phyloP scores from a whole-genome alignment of 2,888 invertebrate species.

The Horisme vitalbata region DNA sequence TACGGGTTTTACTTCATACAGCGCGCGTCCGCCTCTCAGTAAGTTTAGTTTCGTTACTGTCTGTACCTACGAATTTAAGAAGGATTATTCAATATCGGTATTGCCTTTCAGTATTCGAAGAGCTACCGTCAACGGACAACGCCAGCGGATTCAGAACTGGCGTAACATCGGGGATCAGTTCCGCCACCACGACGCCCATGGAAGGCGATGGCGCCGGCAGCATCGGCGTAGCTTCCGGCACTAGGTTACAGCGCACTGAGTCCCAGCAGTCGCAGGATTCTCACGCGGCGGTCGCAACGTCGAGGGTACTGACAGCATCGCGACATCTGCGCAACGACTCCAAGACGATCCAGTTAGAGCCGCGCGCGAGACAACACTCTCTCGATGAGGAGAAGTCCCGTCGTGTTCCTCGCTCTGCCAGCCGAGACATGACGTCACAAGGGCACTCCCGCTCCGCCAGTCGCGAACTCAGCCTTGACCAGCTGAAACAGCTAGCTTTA shows the following conservation, averaged over 20 bases:
- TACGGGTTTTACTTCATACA: too few relatives aligned
- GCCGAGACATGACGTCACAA: conserved; percentile 63
- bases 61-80: too few relatives aligned
- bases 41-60: too few relatives aligned
- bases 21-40: too few relatives aligned
- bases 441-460: conserved; percentile 81
- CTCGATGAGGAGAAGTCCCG: conserved; percentile 49
- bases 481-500: conserved; percentile 70
- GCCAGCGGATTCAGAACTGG: conserved; percentile 74
- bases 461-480: conserved; percentile 74
- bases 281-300: conserved; percentile 45
- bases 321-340: conserved; percentile 84
- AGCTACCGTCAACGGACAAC: conserved; percentile 84
- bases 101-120: conserved; percentile 86
- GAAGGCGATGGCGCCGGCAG: conserved; percentile 42
- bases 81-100: not conserved
- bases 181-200: conserved; percentile 65
- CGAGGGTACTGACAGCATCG: conserved; percentile 77
- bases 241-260: conserved; percentile 66
- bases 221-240: conserved; percentile 30
- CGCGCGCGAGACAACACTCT: conserved; percentile 74
- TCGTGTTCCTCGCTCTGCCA: conserved; percentile 60
- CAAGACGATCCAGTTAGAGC: conserved; percentile 85
- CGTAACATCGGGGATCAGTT: conserved; percentile 65
- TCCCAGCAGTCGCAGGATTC: conserved; percentile 70